Evolutionary conservation across 2,113 vertebrate species (phyloP), one percentile per base, ranked within the genome.

Genomic region (Trematocara variabile): DNA sequence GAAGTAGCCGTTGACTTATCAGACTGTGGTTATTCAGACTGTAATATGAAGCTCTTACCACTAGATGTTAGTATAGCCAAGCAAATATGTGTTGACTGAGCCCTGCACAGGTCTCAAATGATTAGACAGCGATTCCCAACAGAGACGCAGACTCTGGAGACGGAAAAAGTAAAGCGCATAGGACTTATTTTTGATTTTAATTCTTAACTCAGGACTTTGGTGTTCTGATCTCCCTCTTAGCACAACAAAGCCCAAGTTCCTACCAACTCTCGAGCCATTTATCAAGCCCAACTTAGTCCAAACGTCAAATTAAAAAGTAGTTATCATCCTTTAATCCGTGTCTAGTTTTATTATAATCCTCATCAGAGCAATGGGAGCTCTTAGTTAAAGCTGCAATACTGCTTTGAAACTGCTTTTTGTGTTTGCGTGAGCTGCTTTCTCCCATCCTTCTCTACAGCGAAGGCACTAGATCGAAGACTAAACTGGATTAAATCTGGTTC

Each of bases 381-480:
- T n/a, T 70, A 68, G 34, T 84, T 84, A 86, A 89, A 93, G 85
- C 89, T 80, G 73, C 16, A 3, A n/a, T 25, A 54, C 68, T 37
- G 39, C 25, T 81, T 75, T 80, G 8, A 83, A 60, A 39, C 55
- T 63, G 33, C 39, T n/a, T 79, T 55, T 10, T 58, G 39, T 50
- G 88, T 93, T 70, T 88, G 84, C 18, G 88, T 63, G 88, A 90
- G 88, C 90, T 84, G 85, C 88, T 88, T 65, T 79, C 63, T 86
- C 63, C 68, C 77, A 28, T 85, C 68, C 54, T 85, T 79, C 73
- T 80, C 58, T 41, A 85, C 90, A 86, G 87, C 75, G 84, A 96
- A 95, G 95, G 95, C 95, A 95, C 95, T 94, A 91, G 82, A 78
- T 93, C 52, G 65, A 92, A 88, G 84, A 93, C 91, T 90, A 90